Evolutionary conservation across 2,797 vertebrate genomes (phyloP).

Genomic region (Australoheros facetus): DNA sequence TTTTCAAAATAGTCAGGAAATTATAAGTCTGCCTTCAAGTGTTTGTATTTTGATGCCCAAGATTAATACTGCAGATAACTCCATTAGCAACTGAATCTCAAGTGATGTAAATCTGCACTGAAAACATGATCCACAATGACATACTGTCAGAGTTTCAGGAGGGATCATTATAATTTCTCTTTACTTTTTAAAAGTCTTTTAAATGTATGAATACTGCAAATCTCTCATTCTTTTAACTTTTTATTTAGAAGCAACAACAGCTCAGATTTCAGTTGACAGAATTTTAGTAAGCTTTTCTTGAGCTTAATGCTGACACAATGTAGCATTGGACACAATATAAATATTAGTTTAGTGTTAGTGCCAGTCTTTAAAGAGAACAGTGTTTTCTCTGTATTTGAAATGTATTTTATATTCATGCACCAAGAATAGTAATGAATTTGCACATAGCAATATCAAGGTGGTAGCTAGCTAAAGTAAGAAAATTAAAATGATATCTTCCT

Average conservation of each 20-base stretch:
- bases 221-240: not conserved
- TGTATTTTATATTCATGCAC: not conserved
- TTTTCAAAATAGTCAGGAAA: constrained; percentile 7
- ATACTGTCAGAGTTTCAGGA: not conserved
- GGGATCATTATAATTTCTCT: not conserved
- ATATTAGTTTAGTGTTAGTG: no score
- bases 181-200: not conserved
- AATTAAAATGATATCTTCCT: not conserved
- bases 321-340: no score
- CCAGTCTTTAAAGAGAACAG: no score
- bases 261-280: not conserved
- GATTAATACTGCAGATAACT: not conserved
- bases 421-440: not conserved
- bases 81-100: not conserved
- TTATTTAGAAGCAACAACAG: no score
- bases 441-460: not conserved
- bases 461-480: no score
- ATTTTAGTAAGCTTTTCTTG: not conserved
- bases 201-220: not conserved
- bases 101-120: no score
- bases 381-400: not conserved
- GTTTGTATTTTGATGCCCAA: not conserved
- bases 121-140: not conserved
- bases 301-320: not conserved
- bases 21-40: not conserved